Evolutionary conservation across 2,113 vertebrate species (phyloP).

Genomic region (Chaenocephalus aceratus): DNA sequence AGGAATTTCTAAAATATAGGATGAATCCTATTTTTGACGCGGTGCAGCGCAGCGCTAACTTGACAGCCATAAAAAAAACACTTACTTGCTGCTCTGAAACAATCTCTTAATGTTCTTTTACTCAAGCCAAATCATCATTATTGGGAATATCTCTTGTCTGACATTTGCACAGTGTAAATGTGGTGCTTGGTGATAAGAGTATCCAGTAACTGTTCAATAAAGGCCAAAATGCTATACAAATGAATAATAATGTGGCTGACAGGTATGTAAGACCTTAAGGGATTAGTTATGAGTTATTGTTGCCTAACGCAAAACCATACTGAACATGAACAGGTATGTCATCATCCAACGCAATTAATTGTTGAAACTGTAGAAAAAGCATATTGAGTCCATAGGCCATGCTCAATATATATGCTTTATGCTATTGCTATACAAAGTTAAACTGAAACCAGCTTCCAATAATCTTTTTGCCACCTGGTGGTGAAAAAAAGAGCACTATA

Average conservation of each 20-base stretch:
- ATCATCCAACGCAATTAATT: background rate
- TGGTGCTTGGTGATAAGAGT: background rate
- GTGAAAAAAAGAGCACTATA: background rate
- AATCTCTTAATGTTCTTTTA: constrained; percentile 18
- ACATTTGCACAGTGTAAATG: background rate
- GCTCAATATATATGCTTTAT: background rate
- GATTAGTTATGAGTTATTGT: background rate
- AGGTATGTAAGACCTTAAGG: background rate
- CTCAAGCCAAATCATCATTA: background rate
- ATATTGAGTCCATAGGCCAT: no score
- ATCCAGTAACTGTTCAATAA: background rate
- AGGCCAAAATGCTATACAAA: background rate
- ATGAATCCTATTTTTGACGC: no score
- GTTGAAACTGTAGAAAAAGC: background rate
- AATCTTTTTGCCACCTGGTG: no score
- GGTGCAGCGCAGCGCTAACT: no score
- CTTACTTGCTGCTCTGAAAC: background rate
- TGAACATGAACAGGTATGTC: background rate
- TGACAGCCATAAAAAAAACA: background rate
- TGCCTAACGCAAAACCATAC: background rate
- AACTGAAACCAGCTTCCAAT: background rate
- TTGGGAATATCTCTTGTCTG: background rate
- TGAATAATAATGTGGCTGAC: background rate
- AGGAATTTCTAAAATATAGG: no score
- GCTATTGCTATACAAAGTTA: no score